phyloP scores from a whole-genome alignment of 1,140 invertebrate species.

The Bacillus rossius region DNA sequence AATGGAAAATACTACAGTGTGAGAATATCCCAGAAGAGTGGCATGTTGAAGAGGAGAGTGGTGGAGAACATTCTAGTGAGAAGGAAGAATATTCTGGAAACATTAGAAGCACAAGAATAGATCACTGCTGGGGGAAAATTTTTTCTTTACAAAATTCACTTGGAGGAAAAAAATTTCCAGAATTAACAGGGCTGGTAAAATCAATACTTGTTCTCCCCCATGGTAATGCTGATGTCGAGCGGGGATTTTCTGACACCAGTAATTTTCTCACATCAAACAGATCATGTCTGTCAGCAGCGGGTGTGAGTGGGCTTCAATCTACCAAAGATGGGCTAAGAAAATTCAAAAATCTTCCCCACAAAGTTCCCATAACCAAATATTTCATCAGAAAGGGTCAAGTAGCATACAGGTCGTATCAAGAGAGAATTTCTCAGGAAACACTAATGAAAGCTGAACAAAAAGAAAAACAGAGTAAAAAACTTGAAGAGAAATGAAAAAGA shows the following conservation, averaged over 20 bases:
- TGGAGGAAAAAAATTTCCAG: conserved; percentile 10
- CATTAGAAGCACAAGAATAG: conserved; percentile 4
- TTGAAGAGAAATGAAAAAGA: no score
- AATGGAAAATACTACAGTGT: neutral
- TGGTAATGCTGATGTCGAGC: conserved; percentile 6
- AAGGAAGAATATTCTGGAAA: neutral
- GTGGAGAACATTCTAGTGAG: conserved; percentile 17
- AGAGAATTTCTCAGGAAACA: conserved; percentile 13
- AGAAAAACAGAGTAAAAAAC: no score
- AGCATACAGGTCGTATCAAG: conserved; percentile 12
- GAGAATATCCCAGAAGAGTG: conserved; percentile 1
- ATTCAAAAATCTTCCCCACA: conserved; percentile 10
- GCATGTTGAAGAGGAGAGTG: conserved; percentile 2
- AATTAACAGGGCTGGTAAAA: conserved; percentile 9
- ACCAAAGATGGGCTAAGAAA: conserved; percentile 13
- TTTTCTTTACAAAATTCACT: conserved; percentile 11
- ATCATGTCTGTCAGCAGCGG: conserved; percentile 12
- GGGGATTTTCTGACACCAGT: conserved; percentile 11
- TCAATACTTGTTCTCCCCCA: conserved; percentile 13
- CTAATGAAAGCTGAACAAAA: neutral
- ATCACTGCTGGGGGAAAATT: conserved; percentile 16
- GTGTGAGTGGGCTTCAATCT: conserved; percentile 14
- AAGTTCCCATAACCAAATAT: conserved; percentile 14
- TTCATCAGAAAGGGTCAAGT: conserved; percentile 6
- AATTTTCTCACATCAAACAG: conserved; percentile 16